phyloP scores from a whole-genome alignment of 2,113 vertebrate species.

The Trogon melanurus region DNA sequence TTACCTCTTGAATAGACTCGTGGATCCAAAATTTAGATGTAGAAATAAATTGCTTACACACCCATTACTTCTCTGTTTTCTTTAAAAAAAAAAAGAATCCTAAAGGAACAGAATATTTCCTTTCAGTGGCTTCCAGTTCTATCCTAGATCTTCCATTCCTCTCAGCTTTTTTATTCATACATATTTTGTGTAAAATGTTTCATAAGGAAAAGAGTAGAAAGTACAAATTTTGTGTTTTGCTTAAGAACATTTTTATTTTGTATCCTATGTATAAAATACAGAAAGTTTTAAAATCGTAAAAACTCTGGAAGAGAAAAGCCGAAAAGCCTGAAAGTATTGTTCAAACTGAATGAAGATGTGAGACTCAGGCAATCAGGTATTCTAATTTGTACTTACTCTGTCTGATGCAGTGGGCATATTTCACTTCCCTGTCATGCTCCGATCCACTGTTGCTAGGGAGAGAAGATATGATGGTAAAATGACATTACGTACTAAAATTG shows the following conservation, averaged over 20 bases:
- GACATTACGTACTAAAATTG: conserved; percentile 45
- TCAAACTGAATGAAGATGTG: not conserved
- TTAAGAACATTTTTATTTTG: not conserved
- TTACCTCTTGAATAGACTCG: not conserved
- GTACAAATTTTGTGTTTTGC: not conserved
- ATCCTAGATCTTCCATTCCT: not conserved
- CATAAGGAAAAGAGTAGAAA: not conserved
- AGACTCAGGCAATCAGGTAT: not conserved
- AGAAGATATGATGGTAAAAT: conserved; percentile 2
- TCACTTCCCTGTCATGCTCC: conserved; percentile 22
- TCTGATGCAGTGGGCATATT: not conserved
- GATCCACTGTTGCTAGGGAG: conserved; percentile 19
- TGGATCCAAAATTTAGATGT: not conserved
- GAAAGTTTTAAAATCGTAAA: not conserved
- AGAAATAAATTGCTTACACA: not conserved
- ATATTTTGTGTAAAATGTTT: not conserved
- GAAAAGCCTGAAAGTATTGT: not conserved
- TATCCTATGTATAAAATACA: not conserved
- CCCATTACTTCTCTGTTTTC: not conserved
- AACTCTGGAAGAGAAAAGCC: not conserved
- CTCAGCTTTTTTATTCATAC: not conserved
- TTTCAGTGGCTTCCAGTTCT: not conserved
- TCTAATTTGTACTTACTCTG: not conserved
- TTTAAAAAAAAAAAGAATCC: not conserved
- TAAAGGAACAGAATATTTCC: not conserved